Evolutionary conservation across 2,888 invertebrate genomes (phyloP), one percentile per base, ranked within the genome.

Genomic region (Galerucella pusilla): DNA sequence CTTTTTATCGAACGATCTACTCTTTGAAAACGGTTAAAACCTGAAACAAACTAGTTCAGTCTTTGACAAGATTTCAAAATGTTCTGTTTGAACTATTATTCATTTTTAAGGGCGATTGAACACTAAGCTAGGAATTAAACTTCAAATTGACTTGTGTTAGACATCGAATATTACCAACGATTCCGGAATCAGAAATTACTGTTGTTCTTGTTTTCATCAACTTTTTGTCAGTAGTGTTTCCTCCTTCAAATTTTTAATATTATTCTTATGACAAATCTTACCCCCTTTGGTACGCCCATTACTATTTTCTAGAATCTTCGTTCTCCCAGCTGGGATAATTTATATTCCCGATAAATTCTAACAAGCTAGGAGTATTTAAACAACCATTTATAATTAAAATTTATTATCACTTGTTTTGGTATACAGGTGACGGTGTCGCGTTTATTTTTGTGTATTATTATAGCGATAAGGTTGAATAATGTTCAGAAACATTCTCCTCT

Each of bases 331-430:
- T 54, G n/a, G 54, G 7, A 54, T 54, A 54, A 54, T 75, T 66
- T 66, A 42, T 69, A 16, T 54, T 54, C 54, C n/a, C 6, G 68
- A 77, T 78, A 75, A 78, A 76, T 78, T 78, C 9, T 42, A 42
- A 68, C 68, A 64, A 71, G 73, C 65, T 57, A 68, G 71, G 75
- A 73, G 75, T 77, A 74, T 75, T 75, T 74, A 77, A 77, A 75
- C 70, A 73, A 70, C 75, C 74, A 67, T 74, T 77, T 77, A 75
- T 77, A 72, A 46, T 57, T 16, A 61, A 64, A 72, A 78, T 78
- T 78, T 74, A 78, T 75, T 68, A 66, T 46, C 28, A 28, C 61
- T 61, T 49, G 63, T 42, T 70, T 14, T 54, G 54, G 54, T 54
- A 1, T 54, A 54, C 54, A 54, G 54, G 54, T 6, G 1, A 16